phyloP scores from a whole-genome alignment of 2,797 vertebrate species.

The Spinibarbus caldwelli region DNA sequence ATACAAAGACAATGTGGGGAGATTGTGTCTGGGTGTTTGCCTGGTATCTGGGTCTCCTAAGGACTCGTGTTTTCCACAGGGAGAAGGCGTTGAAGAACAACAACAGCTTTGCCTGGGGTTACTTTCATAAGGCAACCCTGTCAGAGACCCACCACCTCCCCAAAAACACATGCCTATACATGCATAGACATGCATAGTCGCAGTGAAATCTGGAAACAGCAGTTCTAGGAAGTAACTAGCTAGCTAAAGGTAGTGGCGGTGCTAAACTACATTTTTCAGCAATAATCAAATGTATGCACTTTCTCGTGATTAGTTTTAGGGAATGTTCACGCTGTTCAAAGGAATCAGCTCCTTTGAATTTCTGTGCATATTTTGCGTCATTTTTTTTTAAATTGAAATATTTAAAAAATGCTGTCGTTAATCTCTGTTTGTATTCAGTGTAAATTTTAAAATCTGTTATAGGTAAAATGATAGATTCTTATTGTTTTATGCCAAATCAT shows the following conservation, averaged over 20 bases:
- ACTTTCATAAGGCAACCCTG: slow-evolving; percentile 59
- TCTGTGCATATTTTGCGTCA: not conserved
- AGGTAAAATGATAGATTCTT: not conserved
- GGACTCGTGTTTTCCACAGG: slow-evolving; percentile 50
- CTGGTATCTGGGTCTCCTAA: slow-evolving; percentile 49
- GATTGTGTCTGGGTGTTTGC: slow-evolving; percentile 1
- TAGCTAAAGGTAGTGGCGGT: not conserved
- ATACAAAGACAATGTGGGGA: slow-evolving; percentile 4
- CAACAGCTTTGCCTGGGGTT: slow-evolving; percentile 59
- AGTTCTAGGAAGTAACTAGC: not conserved
- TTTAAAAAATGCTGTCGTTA: too few relatives aligned
- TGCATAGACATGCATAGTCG: slow-evolving; percentile 16
- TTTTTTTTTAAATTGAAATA: not conserved
- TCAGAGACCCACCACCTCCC: slow-evolving; percentile 49
- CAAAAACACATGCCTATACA: slow-evolving; percentile 29
- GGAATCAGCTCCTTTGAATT: not conserved
- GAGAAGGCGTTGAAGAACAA: slow-evolving; percentile 55
- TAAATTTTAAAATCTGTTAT: not conserved
- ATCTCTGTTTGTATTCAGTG: too few relatives aligned
- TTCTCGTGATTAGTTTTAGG: not conserved
- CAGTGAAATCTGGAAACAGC: not conserved
- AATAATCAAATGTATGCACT: not conserved
- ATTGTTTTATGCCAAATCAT: not conserved
- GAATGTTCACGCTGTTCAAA: not conserved
- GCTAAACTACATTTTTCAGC: not conserved